These are phyloP conservation scores for Eudemis profundana DNA, from an alignment of 2,888 invertebrate genomes.

Conservation along the genomic window DNA sequence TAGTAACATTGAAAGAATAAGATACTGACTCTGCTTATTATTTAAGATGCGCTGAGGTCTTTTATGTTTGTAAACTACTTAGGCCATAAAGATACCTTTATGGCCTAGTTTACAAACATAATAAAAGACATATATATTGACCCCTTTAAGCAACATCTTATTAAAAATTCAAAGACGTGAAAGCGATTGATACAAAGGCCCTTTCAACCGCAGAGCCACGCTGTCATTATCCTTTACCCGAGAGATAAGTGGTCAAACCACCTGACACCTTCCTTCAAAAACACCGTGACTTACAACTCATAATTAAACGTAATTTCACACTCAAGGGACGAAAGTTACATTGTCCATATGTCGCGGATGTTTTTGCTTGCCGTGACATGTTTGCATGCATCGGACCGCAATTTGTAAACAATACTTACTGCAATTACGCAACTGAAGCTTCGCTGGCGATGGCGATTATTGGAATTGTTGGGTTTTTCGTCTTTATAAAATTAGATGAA, in stretches of 20 bases:
- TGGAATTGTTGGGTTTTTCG: not conserved
- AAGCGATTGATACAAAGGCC: conserved; percentile 63
- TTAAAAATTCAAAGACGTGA: conserved; percentile 47
- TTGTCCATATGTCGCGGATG: conserved; percentile 72
- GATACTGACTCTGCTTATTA: too few relatives aligned
- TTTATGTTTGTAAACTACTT: too few relatives aligned
- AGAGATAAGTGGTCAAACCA: conserved; percentile 79
- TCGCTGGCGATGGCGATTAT: not conserved
- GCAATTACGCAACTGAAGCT: conserved; percentile 6
- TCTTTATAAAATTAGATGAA: too few relatives aligned
- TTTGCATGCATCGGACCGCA: conserved; percentile 17
- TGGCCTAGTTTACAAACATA: conserved; percentile 6
- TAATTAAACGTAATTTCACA: conserved; percentile 79
- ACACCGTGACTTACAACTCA: conserved; percentile 72
- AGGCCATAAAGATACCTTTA: too few relatives aligned
- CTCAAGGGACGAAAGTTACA: conserved; percentile 70
- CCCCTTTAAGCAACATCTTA: conserved; percentile 42
- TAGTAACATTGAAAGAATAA: too few relatives aligned
- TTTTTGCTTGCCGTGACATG: conserved; percentile 43
- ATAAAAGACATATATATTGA: conserved; percentile 13
- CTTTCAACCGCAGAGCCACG: conserved; percentile 60
- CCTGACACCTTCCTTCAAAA: conserved; percentile 71
- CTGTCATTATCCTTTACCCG: conserved; percentile 60
- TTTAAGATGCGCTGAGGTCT: too few relatives aligned
- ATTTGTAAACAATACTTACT: conserved; percentile 22